Evolutionary conservation across 2,797 vertebrate genomes (phyloP).

Genomic region (Tinamus major): DNA sequence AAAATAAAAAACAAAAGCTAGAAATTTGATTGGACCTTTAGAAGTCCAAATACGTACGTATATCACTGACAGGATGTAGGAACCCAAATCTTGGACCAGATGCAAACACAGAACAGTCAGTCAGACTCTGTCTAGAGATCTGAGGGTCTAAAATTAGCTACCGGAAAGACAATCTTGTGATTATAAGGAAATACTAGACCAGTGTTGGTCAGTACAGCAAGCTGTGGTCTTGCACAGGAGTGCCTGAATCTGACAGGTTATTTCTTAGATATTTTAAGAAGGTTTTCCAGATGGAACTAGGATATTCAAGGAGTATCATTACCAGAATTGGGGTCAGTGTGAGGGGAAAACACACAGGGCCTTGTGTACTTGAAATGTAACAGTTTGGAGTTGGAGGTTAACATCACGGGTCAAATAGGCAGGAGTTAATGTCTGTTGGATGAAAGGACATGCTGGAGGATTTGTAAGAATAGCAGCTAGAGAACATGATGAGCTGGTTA

Average conservation of each 20-base stretch:
- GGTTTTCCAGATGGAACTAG: background rate
- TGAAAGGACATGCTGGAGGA: background rate
- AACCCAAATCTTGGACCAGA: background rate
- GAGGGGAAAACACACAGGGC: accelerated
- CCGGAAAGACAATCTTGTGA: background rate
- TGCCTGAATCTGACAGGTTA: background rate
- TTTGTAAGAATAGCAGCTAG: constrained; percentile 2
- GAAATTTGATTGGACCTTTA: background rate
- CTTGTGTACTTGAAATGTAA: background rate
- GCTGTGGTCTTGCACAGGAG: background rate
- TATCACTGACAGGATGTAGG: background rate
- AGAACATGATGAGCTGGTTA: background rate
- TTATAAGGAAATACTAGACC: background rate
- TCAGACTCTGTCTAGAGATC: background rate
- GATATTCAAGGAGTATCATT: background rate
- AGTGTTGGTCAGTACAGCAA: background rate
- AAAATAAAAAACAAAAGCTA: background rate
- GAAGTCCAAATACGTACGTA: constrained; percentile 23
- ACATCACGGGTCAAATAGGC: accelerated
- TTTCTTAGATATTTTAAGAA: background rate
- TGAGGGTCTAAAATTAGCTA: background rate
- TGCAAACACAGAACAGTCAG: background rate
- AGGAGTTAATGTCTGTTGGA: background rate
- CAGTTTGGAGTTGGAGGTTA: background rate
- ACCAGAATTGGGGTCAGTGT: background rate